A percentile compares a stretch with the other conserved stretches of the same genome.
phyloP scores from a whole-genome alignment of 1,140 invertebrate genomes.

The Drosophila erecta region DNA sequence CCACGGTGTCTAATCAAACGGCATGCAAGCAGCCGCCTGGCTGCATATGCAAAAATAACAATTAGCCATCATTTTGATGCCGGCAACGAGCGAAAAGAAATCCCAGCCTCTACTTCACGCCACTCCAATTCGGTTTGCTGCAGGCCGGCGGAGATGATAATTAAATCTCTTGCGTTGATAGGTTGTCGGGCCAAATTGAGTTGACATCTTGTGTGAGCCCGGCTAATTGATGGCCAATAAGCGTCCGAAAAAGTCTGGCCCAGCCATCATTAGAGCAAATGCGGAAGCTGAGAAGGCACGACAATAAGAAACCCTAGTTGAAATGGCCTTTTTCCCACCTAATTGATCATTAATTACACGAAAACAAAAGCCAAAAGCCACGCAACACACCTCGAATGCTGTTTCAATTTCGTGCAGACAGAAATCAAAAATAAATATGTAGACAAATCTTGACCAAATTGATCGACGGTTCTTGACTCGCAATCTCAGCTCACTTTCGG shows the following conservation, averaged over 20 bases:
- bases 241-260: neutral
- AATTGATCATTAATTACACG: slow-evolving; percentile 70
- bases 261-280: slow-evolving; percentile 22
- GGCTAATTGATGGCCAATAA: slow-evolving; percentile 38
- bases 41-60: slow-evolving; percentile 74
- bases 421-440: slow-evolving; percentile 34
- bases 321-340: slow-evolving; percentile 44
- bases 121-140: slow-evolving; percentile 12
- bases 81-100: slow-evolving; percentile 43
- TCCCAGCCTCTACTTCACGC: slow-evolving; percentile 7
- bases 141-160: slow-evolving; percentile 53
- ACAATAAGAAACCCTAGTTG: slow-evolving; percentile 40
- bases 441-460: slow-evolving; percentile 42
- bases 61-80: slow-evolving; percentile 77
- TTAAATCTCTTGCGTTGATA: slow-evolving; percentile 66
- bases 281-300: slow-evolving; percentile 44
- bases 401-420: slow-evolving; percentile 63
- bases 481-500: slow-evolving; percentile 62
- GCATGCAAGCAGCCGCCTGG: slow-evolving; percentile 49
- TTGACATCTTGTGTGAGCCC: slow-evolving; percentile 59
- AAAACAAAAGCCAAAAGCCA: slow-evolving; percentile 35
- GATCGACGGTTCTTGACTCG: slow-evolving; percentile 53
- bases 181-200: slow-evolving; percentile 52
- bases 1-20: slow-evolving; percentile 60
- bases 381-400: slow-evolving; percentile 49